phyloP scores from a whole-genome alignment of 2,797 vertebrate genomes.

The Myripristis murdjan region DNA sequence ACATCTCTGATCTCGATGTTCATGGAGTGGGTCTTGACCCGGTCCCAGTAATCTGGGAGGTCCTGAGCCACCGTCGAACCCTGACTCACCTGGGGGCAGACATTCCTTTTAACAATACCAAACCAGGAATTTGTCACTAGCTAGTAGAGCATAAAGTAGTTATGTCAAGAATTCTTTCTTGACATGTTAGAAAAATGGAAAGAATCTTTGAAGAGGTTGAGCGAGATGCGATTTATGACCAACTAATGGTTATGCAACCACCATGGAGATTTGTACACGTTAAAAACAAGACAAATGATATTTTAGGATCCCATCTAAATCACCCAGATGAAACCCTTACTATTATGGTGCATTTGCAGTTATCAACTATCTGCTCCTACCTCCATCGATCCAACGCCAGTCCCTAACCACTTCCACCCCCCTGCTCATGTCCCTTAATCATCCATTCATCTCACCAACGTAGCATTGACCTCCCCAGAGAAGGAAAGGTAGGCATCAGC shows the following conservation, averaged over 20 bases:
- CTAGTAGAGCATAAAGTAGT: too few species aligned
- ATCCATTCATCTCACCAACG: conserved; percentile 60
- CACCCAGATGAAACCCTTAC: too few species aligned
- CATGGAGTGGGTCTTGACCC: conserved; percentile 38
- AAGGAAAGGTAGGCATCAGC: conserved; percentile 48
- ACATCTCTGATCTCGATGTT: conserved; percentile 65
- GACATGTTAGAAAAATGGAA: too few species aligned
- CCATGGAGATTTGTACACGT: not conserved
- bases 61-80: conserved; percentile 57
- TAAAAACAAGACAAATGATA: too few species aligned
- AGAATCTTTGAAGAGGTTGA: too few species aligned
- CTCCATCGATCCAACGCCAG: not conserved
- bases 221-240: too few species aligned
- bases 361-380: not conserved
- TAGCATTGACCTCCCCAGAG: conserved; percentile 39
- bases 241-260: not conserved
- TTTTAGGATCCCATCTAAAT: too few species aligned
- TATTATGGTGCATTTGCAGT: not conserved
- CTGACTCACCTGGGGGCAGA: conserved; percentile 53
- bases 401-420: not conserved
- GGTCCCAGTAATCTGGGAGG: conserved; percentile 57
- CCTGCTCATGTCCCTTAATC: not conserved
- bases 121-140: too few species aligned
- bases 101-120: not conserved
- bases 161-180: too few species aligned